Evolutionary conservation across 2,888 invertebrate species (phyloP).

Genomic region (Drosophila flavopinicola): DNA sequence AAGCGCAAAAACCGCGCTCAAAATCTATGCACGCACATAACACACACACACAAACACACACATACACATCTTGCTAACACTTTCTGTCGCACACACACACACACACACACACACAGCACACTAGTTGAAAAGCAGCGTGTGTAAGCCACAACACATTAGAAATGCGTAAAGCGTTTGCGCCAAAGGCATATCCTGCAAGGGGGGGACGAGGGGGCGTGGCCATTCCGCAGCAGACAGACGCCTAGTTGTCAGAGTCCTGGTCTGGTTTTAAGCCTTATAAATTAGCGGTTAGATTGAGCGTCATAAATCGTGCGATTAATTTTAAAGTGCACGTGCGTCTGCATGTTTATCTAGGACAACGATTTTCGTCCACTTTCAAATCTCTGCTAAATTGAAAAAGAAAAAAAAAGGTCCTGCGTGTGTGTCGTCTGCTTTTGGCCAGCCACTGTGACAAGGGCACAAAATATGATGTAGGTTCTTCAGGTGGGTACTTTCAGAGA

Average conservation of each 20-base stretch:
- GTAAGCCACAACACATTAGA: conserved; percentile 62
- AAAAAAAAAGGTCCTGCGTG: conserved; percentile 5
- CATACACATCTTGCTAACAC: conserved; percentile 8
- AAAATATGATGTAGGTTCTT: conserved; percentile 23
- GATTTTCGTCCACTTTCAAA: conserved; percentile 33
- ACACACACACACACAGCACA: conserved; percentile 5
- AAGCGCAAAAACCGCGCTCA: conserved; percentile 67
- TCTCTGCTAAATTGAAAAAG: conserved; percentile 18
- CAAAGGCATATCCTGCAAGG: conserved; percentile 9
- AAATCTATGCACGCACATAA: conserved; percentile 58
- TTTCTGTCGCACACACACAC: conserved; percentile 2
- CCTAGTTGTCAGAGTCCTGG: conserved; percentile 25
- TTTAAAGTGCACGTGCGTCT: conserved; percentile 59
- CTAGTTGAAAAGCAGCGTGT: conserved; percentile 41
- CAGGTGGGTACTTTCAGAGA: background rate
- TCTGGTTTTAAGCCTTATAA: conserved; percentile 63
- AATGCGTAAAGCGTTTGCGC: conserved; percentile 62
- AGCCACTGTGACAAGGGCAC: conserved; percentile 21
- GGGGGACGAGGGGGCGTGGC: background rate
- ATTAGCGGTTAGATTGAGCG: conserved; percentile 76
- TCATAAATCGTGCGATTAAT: conserved; percentile 74
- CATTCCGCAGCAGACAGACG: conserved; percentile 3
- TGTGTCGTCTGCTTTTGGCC: background rate
- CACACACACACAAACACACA: conserved; percentile 4
- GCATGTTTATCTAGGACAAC: conserved; percentile 59